Evolutionary conservation across 1,140 invertebrate genomes (phyloP).

Genomic region (Leptinotarsa texana): DNA sequence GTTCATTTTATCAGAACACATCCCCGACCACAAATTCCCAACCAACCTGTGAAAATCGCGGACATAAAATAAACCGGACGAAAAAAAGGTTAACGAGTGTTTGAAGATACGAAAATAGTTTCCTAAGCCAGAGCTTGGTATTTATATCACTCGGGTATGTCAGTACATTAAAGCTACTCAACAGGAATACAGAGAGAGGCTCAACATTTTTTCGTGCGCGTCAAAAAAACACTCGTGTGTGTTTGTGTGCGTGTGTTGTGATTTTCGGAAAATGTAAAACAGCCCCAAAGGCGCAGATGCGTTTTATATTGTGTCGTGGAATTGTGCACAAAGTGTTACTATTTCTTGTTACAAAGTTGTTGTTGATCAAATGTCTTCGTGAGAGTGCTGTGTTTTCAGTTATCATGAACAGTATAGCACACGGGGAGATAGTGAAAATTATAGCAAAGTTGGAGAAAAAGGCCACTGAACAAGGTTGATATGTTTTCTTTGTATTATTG

Average conservation of each 20-base stretch:
- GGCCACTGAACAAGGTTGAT: neutral
- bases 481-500: neutral
- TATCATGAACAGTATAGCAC: conserved; percentile 19
- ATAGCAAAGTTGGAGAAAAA: conserved; percentile 24
- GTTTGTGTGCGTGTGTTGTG: neutral
- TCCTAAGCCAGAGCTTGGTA: conserved; percentile 13
- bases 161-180: conserved; percentile 1
- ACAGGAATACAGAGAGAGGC: neutral
- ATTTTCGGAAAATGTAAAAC: conserved; percentile 4
- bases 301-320: conserved; percentile 17
- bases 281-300: conserved; percentile 15
- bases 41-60: conserved; percentile 1
- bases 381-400: conserved; percentile 12
- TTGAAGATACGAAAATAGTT: conserved; percentile 16
- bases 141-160: conserved; percentile 23
- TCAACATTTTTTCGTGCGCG: conserved; percentile 1
- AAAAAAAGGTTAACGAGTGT: conserved; percentile 18
- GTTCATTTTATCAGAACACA: neutral
- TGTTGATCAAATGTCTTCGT: conserved; percentile 17
- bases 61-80: conserved; percentile 8
- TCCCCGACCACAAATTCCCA: neutral
- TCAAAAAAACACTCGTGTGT: neutral
- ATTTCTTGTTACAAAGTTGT: conserved; percentile 3
- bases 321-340: conserved; percentile 18
- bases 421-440: conserved; percentile 23